These are phyloP conservation scores for Vultur gryphus DNA, from an alignment of 2,797 vertebrate species.

Conservation along the genomic window DNA sequence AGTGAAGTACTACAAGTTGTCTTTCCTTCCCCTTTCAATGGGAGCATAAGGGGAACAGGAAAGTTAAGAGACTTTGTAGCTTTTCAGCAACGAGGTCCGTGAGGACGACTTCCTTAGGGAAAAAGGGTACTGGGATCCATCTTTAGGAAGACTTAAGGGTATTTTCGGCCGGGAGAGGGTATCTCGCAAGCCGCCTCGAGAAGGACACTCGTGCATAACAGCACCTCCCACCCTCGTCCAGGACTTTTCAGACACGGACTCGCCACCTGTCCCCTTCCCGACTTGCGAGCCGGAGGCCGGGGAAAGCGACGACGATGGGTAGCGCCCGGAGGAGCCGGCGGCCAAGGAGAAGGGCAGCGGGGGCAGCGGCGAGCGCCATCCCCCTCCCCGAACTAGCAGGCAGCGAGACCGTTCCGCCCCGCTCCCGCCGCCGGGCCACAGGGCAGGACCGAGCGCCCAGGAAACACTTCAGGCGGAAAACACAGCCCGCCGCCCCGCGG, in stretches of 20 bases:
- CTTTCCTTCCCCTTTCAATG: not conserved
- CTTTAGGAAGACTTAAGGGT: not conserved
- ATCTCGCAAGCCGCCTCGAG: not conserved
- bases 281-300: not conserved
- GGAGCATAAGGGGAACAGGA: accelerated
- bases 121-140: not conserved
- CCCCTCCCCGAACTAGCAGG: not conserved
- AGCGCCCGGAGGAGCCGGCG: not conserved
- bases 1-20: not conserved
- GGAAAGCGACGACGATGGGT: not conserved
- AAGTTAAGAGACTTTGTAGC: not conserved
- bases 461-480: not conserved
- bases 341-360: not conserved
- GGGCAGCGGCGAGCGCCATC: not conserved
- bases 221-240: not conserved
- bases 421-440: not conserved
- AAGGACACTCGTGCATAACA: not conserved
- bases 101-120: not conserved
- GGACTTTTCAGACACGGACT: not conserved
- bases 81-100: not conserved
- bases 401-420: not conserved
- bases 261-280: no score
- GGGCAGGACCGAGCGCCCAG: not conserved
- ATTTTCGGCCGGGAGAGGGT: not conserved
- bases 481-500: not conserved